Evolutionary conservation across 2,113 vertebrate genomes (phyloP), one percentile per base, ranked within the genome.

Genomic region (Xiphophorus maculatus): DNA sequence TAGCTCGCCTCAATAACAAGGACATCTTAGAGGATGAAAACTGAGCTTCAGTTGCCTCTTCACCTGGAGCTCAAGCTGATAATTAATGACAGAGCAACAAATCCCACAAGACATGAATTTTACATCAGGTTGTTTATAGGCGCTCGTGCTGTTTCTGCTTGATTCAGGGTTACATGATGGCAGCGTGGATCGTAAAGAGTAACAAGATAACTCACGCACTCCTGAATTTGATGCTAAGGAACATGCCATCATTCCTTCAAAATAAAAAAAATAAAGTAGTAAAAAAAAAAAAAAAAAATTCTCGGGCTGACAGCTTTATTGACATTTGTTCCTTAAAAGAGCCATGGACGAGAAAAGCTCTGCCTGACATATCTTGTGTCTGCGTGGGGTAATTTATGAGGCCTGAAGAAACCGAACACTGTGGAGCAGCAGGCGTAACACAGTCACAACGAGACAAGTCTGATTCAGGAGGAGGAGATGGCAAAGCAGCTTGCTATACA

Each of bases 31-130:
- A 88, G 77, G 79, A 79, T 65, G 67, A 60, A 61, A 77, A 68
- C 69, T 60, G 71, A 80, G 80, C 82, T 79, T 77, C 84, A 86
- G 84, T 88, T 86, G 71, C 68, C 77, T 83, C 81, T 88, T 89
- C 81, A 89, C 87, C 80, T 85, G 30, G 66, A 89, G 87, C 66
- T 78, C 68, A 62, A 61, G 67, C 79, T 77, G 80, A 78, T 92
- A 89, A 91, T 91, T 91, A 93, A 91, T 87, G 86, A 87, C 85
- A 91, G 84, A 74, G 78, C 81, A 88, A 92, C 81, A 88, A 90
- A 89, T 89, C 91, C 90, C 88, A 84, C 74, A 73, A 79, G 89
- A 90, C 89, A 91, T 92, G 78, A 89, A 93, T 91, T 91, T 91
- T 89, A 71, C 88, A 92, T 90, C 42, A 89, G 84, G 82, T 83